Conservation (phyloP, 2,113 vertebrate species). For the Neolamprologus tretocephalus region DNA sequence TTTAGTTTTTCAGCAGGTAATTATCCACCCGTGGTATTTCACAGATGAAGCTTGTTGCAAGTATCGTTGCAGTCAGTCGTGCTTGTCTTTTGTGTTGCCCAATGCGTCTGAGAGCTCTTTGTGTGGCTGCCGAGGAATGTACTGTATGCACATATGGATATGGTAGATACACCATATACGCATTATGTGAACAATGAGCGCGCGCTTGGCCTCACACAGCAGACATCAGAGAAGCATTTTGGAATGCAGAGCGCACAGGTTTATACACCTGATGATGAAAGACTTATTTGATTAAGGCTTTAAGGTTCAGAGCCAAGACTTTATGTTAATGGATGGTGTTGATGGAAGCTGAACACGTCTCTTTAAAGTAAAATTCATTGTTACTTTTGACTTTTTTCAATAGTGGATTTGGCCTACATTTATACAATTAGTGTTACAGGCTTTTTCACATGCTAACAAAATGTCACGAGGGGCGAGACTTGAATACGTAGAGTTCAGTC, state of each 20-base stretch:
- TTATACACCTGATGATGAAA: constrained; percentile 39
- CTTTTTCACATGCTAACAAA: not conserved
- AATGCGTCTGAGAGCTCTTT: not conserved
- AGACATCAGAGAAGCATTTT: not conserved
- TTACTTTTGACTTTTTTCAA: not conserved
- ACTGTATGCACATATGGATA: not conserved
- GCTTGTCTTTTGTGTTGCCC: not conserved
- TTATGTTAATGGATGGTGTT: constrained; percentile 33
- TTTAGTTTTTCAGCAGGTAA: not conserved
- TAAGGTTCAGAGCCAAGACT: not conserved
- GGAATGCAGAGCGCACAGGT: constrained; percentile 15
- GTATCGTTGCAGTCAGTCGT: constrained; percentile 7
- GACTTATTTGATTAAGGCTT: constrained; percentile 46
- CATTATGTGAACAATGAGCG: not conserved
- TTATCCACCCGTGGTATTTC: not conserved
- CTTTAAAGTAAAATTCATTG: not conserved
- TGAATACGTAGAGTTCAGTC: not conserved
- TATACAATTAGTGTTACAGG: not conserved
- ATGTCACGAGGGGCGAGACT: not conserved
- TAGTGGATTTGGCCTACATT: not conserved
- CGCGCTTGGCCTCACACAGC: not conserved
- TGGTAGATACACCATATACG: not conserved
- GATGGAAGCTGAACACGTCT: constrained; percentile 14
- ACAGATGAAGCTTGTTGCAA: not conserved
- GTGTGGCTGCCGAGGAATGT: constrained; percentile 7